Base-by-base conservation (phyloP, 2,888 invertebrate species). In the Tholera decimalis region DNA sequence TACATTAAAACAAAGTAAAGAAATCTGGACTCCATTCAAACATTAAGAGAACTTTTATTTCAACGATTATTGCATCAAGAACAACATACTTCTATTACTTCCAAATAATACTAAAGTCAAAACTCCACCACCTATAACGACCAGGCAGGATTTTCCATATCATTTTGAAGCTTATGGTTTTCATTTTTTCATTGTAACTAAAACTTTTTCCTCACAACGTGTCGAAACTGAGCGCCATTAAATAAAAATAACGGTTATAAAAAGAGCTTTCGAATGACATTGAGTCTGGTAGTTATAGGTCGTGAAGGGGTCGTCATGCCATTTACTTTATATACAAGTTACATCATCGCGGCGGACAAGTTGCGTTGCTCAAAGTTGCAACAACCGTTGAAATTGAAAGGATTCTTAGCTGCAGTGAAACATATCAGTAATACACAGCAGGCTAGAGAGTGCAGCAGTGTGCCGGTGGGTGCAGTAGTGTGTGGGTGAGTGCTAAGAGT, bases 351-450 rank as follows among this genome's bases (percentile, higher is more conserved):
- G 22, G 20, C 44, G 22, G 63, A 72, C 51, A 22, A 33, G 50
- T 67, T 65, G 64, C 73, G 43, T 44, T 35, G 49, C 41, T 22
- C 11, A 24, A 22, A 28, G 46, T 58, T 69, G 51, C 69, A 74
- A 51, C 69, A 63, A 63, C 33, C 51, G n/a, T 20, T 53, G 43
- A 49, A 62, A 62, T 70, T 59, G 71, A 71, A 72, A 76, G 76
- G 37, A 49, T 39, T 30, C 24, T 43, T 47, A 53, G 39, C 35
- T 41, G 63, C 55, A 77, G 44, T 55, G 28, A 74, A 57, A 70
- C 55, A 66, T 58, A 8, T 41, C 65, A 66, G 63, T 66, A 70
- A 55, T 55, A 50, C 54, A 44, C 62, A 72, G 41, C 37, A 15
- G 43, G 74, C 68, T 49, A 73, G 39, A 26, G 18, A 28, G 43